A percentile compares a stretch with the other conserved stretches of the same genome.
phyloP scores from a whole-genome alignment of 2,113 vertebrate species.

The Hiodon tergisus region DNA sequence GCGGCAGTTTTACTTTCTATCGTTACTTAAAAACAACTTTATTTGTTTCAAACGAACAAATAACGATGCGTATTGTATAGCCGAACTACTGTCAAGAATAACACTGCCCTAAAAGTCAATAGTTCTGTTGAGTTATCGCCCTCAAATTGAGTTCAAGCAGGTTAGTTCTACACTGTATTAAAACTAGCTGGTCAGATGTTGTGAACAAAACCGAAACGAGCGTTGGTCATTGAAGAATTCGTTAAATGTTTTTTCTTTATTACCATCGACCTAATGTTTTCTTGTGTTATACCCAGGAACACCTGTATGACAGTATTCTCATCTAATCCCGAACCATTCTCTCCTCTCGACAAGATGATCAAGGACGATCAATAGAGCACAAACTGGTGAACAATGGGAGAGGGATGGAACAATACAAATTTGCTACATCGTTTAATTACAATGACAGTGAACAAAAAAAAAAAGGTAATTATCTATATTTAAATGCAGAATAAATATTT shows the following conservation, averaged over 20 bases:
- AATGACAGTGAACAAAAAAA: constrained; percentile 1
- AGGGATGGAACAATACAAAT: not conserved
- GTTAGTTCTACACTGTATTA: not conserved
- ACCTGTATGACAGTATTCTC: not conserved
- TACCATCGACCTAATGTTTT: constrained; percentile 20
- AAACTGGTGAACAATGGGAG: not conserved
- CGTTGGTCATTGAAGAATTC: too few species aligned
- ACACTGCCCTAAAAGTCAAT: too few species aligned
- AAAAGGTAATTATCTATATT: constrained; percentile 3
- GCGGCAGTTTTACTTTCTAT: too few species aligned
- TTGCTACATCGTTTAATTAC: constrained; percentile 14
- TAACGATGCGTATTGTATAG: too few species aligned
- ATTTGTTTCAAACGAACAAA: too few species aligned
- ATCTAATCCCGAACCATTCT: not conserved
- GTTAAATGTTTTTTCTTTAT: not conserved
- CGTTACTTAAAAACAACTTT: too few species aligned
- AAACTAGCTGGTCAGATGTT: not conserved
- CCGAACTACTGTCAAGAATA: too few species aligned
- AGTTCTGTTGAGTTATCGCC: not conserved
- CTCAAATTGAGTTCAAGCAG: not conserved
- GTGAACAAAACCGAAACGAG: not conserved
- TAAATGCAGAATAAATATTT: constrained; percentile 6
- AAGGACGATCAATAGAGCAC: constrained; percentile 20
- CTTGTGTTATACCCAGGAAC: not conserved
- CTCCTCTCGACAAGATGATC: not conserved